These are phyloP conservation scores for Microplitis demolitor DNA, from an alignment of 1,140 invertebrate species.

Conservation along the genomic window DNA sequence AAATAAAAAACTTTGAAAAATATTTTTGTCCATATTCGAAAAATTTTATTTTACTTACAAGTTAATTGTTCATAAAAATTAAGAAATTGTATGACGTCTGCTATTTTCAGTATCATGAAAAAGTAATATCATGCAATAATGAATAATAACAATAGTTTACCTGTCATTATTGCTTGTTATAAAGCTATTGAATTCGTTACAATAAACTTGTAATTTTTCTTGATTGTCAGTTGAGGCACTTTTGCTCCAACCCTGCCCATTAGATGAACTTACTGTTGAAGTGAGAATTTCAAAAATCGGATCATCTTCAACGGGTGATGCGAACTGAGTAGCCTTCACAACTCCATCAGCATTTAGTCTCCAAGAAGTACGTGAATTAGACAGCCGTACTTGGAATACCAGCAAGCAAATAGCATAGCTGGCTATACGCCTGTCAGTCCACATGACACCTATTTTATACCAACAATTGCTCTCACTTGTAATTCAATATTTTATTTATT, in stretches of 20 bases:
- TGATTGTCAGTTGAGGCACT: constrained; percentile 43
- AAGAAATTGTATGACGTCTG: neutral
- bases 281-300: constrained; percentile 54
- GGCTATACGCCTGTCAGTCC: constrained; percentile 39
- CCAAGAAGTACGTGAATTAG: constrained; percentile 57
- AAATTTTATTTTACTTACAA: too few species aligned
- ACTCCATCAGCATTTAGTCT: constrained; percentile 52
- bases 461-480: neutral
- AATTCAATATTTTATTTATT: neutral
- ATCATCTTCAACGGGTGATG: constrained; percentile 45
- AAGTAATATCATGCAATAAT: constrained; percentile 21
- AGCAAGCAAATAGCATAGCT: constrained; percentile 52
- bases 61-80: too few species aligned
- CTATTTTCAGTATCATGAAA: too few species aligned
- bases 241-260: constrained; percentile 54
- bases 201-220: constrained; percentile 51
- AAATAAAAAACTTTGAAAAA: too few species aligned
- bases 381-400: constrained; percentile 51
- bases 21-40: too few species aligned
- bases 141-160: constrained; percentile 36
- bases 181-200: constrained; percentile 51
- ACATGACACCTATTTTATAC: constrained; percentile 29
- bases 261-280: constrained; percentile 38
- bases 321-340: constrained; percentile 49
- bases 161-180: constrained; percentile 43